Evolutionary conservation across 2,888 invertebrate species (phyloP).

Genomic region (Aphelenchoides bicaudatus): DNA sequence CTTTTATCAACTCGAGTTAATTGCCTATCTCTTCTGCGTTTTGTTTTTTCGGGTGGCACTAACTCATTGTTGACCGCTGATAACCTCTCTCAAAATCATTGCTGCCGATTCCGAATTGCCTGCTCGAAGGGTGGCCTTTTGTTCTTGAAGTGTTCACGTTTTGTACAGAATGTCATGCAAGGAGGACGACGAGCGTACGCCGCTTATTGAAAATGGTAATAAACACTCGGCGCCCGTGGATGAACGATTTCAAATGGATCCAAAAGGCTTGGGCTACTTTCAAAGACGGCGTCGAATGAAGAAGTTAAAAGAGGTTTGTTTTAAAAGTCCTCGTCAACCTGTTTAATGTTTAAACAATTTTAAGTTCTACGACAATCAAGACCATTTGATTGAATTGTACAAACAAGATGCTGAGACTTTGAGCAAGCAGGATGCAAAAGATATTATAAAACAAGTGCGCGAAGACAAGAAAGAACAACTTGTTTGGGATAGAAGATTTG

Average conservation of each 20-base stretch:
- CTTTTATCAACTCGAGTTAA: no score
- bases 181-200: neutral
- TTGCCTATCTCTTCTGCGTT: no score
- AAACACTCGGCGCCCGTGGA: neutral
- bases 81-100: no score
- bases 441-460: conserved; percentile 16
- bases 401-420: conserved; percentile 29
- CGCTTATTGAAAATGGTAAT: conserved; percentile 5
- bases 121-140: no score
- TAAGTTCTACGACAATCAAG: conserved; percentile 38
- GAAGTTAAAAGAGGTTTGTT: neutral
- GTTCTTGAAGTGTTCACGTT: no score
- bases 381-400: conserved; percentile 34
- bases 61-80: no score
- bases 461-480: conserved; percentile 7
- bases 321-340: neutral
- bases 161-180: no score
- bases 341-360: conserved; percentile 9
- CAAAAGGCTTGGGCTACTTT: neutral
- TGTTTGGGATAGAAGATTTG: conserved; percentile 39
- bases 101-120: no score
- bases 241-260: neutral
- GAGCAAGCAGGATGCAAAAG: neutral
- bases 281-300: neutral
- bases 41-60: no score